Conservation (phyloP, 1,140 invertebrate genomes). For the Littorina saxatilis region DNA sequence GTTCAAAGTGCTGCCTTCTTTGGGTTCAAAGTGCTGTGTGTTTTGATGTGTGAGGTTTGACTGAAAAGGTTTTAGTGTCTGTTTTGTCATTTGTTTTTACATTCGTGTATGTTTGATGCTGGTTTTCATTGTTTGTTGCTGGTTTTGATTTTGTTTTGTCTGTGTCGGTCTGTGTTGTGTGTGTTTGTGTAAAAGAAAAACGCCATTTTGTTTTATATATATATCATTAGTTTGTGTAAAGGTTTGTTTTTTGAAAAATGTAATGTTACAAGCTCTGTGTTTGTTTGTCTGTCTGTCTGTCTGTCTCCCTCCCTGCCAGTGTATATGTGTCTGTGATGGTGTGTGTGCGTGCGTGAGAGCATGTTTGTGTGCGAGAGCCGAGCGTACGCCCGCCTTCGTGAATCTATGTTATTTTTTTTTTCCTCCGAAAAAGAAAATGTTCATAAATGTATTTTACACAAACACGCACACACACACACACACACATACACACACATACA, state of each 20-base stretch:
- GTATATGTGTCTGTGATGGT: conserved; percentile 8
- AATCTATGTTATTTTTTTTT: neutral
- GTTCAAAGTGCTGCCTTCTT: neutral
- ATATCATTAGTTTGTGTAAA: too few species aligned
- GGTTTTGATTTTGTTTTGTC: neutral
- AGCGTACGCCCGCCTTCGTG: neutral
- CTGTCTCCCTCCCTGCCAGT: neutral
- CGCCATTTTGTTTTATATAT: too few species aligned
- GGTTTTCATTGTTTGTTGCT: neutral
- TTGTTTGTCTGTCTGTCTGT: conserved; percentile 17
- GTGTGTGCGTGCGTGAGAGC: conserved; percentile 17
- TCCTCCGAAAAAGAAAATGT: neutral
- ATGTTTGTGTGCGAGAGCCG: conserved; percentile 3
- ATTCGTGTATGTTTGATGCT: neutral
- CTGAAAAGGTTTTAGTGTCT: neutral
- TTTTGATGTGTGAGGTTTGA: conserved; percentile 16
- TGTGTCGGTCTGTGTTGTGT: conserved; percentile 3
- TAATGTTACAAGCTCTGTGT: too few species aligned
- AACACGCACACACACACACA: neutral
- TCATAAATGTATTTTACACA: neutral
- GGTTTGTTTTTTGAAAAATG: too few species aligned
- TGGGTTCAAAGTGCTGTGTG: neutral
- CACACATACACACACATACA: neutral
- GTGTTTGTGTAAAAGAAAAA: conserved; percentile 20
- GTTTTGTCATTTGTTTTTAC: neutral